phyloP scores from a whole-genome alignment of 2,888 invertebrate species.

The Onchidella celtica region DNA sequence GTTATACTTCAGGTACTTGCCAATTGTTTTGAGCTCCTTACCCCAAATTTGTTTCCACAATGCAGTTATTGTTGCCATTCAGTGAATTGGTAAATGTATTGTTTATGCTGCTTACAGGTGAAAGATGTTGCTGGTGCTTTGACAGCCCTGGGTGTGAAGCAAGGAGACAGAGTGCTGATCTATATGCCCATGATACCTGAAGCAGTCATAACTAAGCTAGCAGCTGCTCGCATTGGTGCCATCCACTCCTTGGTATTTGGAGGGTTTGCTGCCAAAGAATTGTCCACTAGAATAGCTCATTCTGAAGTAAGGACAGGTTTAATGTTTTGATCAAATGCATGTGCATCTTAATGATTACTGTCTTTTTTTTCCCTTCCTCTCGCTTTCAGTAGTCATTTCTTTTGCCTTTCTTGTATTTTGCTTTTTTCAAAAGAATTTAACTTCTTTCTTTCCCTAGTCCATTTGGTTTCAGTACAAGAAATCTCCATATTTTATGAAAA shows the following conservation, averaged over 20 bases:
- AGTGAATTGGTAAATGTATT: too few species aligned
- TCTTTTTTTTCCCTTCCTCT: neutral
- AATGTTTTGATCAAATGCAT: too few species aligned
- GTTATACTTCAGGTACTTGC: too few species aligned
- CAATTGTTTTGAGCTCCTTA: too few species aligned
- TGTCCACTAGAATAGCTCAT: constrained; percentile 92
- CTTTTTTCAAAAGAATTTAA: too few species aligned
- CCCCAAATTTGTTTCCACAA: too few species aligned
- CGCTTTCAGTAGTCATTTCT: neutral
- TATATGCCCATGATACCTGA: constrained; percentile 98
- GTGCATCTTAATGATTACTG: too few species aligned
- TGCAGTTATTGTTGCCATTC: too few species aligned
- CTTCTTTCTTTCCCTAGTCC: too few species aligned
- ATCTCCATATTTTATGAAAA: too few species aligned
- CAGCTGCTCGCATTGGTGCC: constrained; percentile 92
- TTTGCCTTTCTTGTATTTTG: too few species aligned
- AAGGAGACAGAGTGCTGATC: constrained; percentile 92
- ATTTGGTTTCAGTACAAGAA: too few species aligned
- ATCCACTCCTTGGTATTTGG: constrained; percentile 97
- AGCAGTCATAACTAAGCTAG: constrained; percentile 93
- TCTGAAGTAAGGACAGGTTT: constrained; percentile 77
- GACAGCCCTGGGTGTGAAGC: constrained; percentile 87
- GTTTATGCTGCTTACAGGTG: constrained; percentile 84
- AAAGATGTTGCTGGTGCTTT: constrained; percentile 90
- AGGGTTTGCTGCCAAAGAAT: constrained; percentile 92